Evolutionary conservation across 2,888 invertebrate species (phyloP), one percentile per base, ranked within the genome.

Genomic region (Campopleginae sp.): DNA sequence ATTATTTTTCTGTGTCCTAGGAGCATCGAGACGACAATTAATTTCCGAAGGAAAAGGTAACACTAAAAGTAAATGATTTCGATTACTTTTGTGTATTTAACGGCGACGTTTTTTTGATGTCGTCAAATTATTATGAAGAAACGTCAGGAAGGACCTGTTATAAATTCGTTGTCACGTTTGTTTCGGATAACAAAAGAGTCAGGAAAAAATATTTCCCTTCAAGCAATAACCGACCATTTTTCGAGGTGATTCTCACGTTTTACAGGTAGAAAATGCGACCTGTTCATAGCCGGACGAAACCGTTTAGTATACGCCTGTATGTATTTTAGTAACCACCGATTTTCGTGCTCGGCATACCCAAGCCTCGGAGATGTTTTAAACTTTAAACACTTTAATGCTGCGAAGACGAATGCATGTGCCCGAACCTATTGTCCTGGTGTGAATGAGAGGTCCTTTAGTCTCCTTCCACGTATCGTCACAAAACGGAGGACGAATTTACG

Each of bases 181-280:
- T 31, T n/a, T 38, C 27, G 63, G 23, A 58, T n/a, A 38, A 66
- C 51, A 33, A 61, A 48, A 19, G 48, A 27, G 54, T 54, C 7
- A 71, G 54, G 31, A 42, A 72, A 79, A 46, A 78, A 70, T 76
- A 66, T 58, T 68, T 79, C 19, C 70, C 31, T 76, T 48, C 42
- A 27, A 48, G 42, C 17, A 19, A 72, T 61, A 66, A 27, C 42
- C 66, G 19, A 68, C 66, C 71, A 72, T 76, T 76, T 82, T 72
- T 31, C 33, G 38, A 23, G 54, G 17, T 17, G 48, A 74, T 71
- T 71, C 82, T 75, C 74, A 85, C 79, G 82, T 66, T 76, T 51
- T 31, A 61, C 85, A 85, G 82, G 85, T 82, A 72, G 72, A 5
- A 42, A 17, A 71, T 4, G 33, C 27, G 44, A 58, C 72, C 66